Conservation (phyloP, 1,140 invertebrate genomes). For the Meloidogyne chitwoodi region DNA sequence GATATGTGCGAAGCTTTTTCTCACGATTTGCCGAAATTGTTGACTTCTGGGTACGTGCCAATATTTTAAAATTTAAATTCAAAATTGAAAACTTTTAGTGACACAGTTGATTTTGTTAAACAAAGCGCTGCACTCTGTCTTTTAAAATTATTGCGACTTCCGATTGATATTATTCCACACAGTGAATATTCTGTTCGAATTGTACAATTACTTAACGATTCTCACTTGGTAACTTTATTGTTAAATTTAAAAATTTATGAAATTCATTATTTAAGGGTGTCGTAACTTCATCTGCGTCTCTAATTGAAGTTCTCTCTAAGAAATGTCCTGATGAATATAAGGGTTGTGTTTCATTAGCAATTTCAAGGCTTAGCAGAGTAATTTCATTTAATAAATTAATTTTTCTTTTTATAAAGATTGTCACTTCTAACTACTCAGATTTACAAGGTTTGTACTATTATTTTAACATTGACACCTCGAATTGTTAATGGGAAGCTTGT, state of each 20-base stretch:
- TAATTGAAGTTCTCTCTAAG: conserved; percentile 96
- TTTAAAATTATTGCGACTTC: conserved; percentile 83
- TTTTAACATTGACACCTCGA: no score
- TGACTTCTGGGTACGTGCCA: conserved; percentile 79
- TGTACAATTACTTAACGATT: conserved; percentile 96
- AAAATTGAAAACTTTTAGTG: conserved; percentile 66
- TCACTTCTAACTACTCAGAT: conserved; percentile 57
- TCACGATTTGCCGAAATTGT: conserved; percentile 91
- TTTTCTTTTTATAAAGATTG: conserved; percentile 41
- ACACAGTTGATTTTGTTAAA: conserved; percentile 99
- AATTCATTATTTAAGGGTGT: no score
- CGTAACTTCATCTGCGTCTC: conserved; percentile 91
- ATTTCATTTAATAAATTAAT: conserved; percentile 35
- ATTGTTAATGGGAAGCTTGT: no score
- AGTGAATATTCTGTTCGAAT: conserved; percentile 98
- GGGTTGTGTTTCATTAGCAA: conserved; percentile 92
- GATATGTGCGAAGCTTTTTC: conserved; percentile 99
- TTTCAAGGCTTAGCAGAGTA: conserved; percentile 87
- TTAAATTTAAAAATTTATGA: conserved; percentile 8
- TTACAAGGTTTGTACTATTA: conserved; percentile 23
- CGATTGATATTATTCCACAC: conserved; percentile 84
- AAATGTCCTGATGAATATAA: conserved; percentile 99
- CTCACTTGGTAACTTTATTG: conserved; percentile 73
- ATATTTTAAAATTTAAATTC: conserved; percentile 44
- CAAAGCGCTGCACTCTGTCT: conserved; percentile 96